Percentiles rank a stretch among this genome's conserved stretches.
Evolutionary conservation across 1,140 invertebrate species (phyloP).

Genomic region (Euglossa dilemma): DNA sequence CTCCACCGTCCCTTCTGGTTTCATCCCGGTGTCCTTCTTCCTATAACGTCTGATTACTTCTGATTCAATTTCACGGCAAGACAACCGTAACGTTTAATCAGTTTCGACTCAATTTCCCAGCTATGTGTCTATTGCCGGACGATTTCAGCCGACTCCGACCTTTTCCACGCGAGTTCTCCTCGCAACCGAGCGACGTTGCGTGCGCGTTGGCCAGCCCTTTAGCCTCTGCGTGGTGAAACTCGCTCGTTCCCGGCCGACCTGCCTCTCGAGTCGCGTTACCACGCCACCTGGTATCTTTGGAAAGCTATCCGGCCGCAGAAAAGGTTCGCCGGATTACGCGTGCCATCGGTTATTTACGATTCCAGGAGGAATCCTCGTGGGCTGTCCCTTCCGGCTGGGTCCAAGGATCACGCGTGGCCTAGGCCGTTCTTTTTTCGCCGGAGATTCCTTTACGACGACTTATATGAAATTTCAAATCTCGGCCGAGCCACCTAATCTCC

Average conservation of each 20-base stretch:
- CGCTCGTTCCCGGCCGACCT: neutral
- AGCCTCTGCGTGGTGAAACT: too few species aligned
- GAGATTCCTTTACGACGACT: neutral
- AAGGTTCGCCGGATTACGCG: slow-evolving; percentile 37
- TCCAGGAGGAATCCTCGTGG: neutral
- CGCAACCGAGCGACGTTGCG: neutral
- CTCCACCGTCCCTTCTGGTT: neutral
- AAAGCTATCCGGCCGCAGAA: neutral
- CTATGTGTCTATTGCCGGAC: neutral
- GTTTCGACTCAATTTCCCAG: slow-evolving; percentile 3
- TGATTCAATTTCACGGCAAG: neutral
- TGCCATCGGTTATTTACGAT: slow-evolving; percentile 49
- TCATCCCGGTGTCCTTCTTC: neutral
- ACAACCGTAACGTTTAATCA: slow-evolving; percentile 2
- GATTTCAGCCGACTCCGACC: neutral
- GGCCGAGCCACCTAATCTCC: neutral
- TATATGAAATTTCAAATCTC: slow-evolving; percentile 25
- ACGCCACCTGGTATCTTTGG: slow-evolving; percentile 35
- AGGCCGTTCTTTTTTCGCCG: neutral
- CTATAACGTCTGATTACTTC: neutral
- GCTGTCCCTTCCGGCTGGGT: neutral
- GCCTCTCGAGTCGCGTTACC: slow-evolving; percentile 1
- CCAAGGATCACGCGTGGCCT: neutral
- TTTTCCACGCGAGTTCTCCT: too few species aligned
- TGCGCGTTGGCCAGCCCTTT: neutral